Evolutionary conservation across 2,888 invertebrate genomes (phyloP), one percentile per base, ranked within the genome.

Genomic region (Leptinotarsa peninsularis): DNA sequence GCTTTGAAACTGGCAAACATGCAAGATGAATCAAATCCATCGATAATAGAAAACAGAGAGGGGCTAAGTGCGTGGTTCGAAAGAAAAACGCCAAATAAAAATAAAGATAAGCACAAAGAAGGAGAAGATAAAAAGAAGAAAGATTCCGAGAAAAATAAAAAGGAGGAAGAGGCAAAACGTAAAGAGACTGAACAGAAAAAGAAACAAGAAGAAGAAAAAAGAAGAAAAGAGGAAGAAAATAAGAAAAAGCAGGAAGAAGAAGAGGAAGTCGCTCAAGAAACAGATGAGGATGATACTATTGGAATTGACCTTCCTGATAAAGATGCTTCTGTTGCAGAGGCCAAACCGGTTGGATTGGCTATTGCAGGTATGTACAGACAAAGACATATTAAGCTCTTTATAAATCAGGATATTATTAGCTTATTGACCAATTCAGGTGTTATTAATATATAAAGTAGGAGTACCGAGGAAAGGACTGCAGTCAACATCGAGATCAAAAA

Each of bases 291-390:
- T 21, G 89, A 89, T 33, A 87, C 88, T 3, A 86, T 89, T 15
- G 87, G 89, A 27, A 87, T 92, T 23, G 90, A 90, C 77, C 87
- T 90, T 4, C 91, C 92, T 3, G 89, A 91, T 17, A 90, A 90
- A 74, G 91, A 91, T 76, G 91, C 92, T 17, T 91, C 92, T 0
- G 92, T 94, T 18, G 94, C 94, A 33, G 94, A 94, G 88, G 94
- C 94, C 0, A 94, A 93, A 82, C 94, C 94, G 73, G 90, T 94
- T 66, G 94, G 94, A 58, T 84, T 89, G 69, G 88, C 89, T 49
- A 84, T 89, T 70, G 89, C 89, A 80, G 89, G 89, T 88, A 82
- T 74, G 67, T 56, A 52, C 43, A 43, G 43, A 73, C 10, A 43
- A 15, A 27, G 3, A 21, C 21, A 52, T 17, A 23, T 50, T 70